phyloP scores from a whole-genome alignment of 2,797 vertebrate species.

The Halcyon chelicuti region DNA sequence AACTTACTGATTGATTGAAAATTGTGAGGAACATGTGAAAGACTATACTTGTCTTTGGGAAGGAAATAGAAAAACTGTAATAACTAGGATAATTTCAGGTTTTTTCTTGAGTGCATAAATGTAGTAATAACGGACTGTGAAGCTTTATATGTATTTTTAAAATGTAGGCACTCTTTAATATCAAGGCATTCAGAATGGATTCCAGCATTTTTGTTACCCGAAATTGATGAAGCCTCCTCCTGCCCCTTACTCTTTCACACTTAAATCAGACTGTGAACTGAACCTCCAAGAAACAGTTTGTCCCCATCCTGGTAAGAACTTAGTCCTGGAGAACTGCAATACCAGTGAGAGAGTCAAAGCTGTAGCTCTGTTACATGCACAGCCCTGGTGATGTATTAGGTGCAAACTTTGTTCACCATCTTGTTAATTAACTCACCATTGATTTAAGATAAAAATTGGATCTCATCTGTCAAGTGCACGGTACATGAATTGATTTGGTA shows the following conservation, averaged over 20 bases:
- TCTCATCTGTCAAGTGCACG: not conserved
- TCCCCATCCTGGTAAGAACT: not conserved
- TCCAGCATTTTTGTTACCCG: not conserved
- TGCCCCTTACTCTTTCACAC: not conserved
- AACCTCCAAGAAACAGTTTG: not conserved
- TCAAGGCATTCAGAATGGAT: not conserved
- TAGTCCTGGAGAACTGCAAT: not conserved
- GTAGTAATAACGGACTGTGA: not conserved
- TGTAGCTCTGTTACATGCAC: not conserved
- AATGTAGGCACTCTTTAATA: not conserved
- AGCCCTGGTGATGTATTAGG: not conserved
- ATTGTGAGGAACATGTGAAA: not conserved
- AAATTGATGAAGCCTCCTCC: not conserved
- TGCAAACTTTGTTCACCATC: not conserved
- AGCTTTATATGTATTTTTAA: not conserved
- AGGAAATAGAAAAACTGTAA: not conserved
- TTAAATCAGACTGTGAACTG: not conserved
- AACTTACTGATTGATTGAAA: not conserved
- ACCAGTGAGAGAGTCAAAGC: not conserved
- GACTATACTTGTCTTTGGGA: not conserved
- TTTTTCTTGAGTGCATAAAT: rapidly evolving
- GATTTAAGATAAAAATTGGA: constrained; percentile 14
- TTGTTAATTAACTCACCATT: constrained; percentile 27
- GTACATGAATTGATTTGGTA: not conserved
- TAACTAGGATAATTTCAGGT: not conserved